Evolutionary conservation across 2,888 invertebrate species (phyloP).

Genomic region (Drosophila paracracens): DNA sequence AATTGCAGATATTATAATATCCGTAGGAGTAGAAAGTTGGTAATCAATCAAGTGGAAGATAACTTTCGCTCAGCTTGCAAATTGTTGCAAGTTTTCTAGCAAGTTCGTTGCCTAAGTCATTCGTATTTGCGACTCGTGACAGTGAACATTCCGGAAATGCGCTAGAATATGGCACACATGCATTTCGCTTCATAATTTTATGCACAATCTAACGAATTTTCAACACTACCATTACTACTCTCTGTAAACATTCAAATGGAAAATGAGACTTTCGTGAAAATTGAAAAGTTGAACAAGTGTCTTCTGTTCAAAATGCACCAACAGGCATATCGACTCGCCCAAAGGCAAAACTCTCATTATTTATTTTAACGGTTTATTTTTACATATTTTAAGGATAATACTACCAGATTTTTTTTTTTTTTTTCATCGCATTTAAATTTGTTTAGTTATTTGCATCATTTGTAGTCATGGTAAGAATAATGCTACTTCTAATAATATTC

Average conservation of each 20-base stretch:
- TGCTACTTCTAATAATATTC: not conserved
- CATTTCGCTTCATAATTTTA: constrained; percentile 6
- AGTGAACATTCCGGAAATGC: constrained; percentile 48
- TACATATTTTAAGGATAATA: not conserved
- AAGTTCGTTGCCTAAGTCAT: constrained; percentile 72
- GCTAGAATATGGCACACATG: constrained; percentile 28
- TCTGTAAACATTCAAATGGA: not conserved
- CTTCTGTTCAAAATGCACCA: not conserved
- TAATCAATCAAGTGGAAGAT: constrained; percentile 69
- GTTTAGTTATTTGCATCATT: not conserved
- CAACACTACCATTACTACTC: not conserved
- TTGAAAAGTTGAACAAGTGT: not conserved
- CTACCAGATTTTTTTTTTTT: not conserved
- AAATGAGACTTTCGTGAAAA: not conserved
- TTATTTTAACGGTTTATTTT: not conserved
- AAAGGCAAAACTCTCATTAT: not conserved
- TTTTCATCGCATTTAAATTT: not conserved
- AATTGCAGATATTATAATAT: constrained; percentile 75
- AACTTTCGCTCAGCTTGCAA: constrained; percentile 73
- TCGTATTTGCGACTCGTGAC: constrained; percentile 41
- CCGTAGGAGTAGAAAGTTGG: constrained; percentile 72
- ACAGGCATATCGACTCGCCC: not conserved
- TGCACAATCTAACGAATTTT: not conserved
- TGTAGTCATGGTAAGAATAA: not conserved
- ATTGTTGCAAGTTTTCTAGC: constrained; percentile 62